phyloP scores from a whole-genome alignment of 2,888 invertebrate genomes.

The Mythimna pallens region DNA sequence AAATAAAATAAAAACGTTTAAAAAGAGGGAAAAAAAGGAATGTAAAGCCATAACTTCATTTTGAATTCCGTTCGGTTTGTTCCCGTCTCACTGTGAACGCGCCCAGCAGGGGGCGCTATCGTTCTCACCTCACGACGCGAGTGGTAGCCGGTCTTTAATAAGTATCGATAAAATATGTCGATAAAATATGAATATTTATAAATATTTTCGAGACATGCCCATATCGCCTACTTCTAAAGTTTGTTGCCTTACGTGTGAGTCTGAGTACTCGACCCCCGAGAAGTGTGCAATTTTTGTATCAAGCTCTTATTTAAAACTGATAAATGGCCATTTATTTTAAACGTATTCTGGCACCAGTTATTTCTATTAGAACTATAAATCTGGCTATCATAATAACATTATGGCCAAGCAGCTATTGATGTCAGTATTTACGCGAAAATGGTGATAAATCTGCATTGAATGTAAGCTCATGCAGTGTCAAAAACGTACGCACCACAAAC shows the following conservation, averaged over 20 bases:
- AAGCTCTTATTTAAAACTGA: constrained; percentile 61
- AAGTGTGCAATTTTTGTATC: constrained; percentile 40
- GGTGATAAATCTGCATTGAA: constrained; percentile 80
- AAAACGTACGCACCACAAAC: constrained; percentile 76
- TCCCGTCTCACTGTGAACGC: constrained; percentile 86
- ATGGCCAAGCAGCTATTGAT: constrained; percentile 74
- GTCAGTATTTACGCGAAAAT: constrained; percentile 76
- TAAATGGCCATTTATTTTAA: constrained; percentile 56
- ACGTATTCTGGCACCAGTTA: constrained; percentile 56
- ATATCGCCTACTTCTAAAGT: constrained; percentile 66
- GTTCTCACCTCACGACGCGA: constrained; percentile 90
- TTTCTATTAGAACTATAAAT: constrained; percentile 71
- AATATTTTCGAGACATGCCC: constrained; percentile 86
- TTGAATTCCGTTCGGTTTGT: constrained; percentile 88
- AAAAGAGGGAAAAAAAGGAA: constrained; percentile 82
- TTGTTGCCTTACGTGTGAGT: constrained; percentile 43
- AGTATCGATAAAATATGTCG: constrained; percentile 90
- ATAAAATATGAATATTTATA: constrained; percentile 90
- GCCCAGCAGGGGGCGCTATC: constrained; percentile 89
- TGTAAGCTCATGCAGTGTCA: constrained; percentile 73
- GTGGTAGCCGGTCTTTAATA: constrained; percentile 90
- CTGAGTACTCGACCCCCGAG: constrained; percentile 48
- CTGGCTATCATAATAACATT: constrained; percentile 72
- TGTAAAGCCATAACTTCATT: constrained; percentile 88
- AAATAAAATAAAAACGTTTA: constrained; percentile 84